Evolutionary conservation across 2,113 vertebrate genomes (phyloP), one percentile per base, ranked within the genome.

Genomic region (Potamarius usumacintae): DNA sequence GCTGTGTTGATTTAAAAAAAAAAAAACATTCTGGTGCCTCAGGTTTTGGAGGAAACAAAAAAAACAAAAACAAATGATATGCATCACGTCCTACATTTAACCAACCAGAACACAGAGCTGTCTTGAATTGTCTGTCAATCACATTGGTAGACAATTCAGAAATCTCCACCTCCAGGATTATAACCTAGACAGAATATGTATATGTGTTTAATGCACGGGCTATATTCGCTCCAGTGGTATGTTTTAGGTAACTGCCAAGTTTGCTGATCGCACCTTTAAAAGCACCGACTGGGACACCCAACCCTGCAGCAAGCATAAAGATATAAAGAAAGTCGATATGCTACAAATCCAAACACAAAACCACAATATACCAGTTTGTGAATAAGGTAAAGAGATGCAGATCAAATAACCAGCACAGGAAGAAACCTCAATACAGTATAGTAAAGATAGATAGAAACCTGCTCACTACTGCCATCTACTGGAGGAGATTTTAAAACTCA

Each of bases 391-490:
- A 58, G 17, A 20, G 25, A 50, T 27, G 9, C 17, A 86, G n/a
- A 80, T 53, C 15, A 63, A 15, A 27, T 18, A 15, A 11, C 42
- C 12, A 4, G 10, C 4, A 11, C 17, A 71, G 15, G 5, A 71
- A 17, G 34, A 74, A 72, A 48, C 48, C 22, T 52, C 10, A n/a
- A 18, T 7, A 14, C 14, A n/a, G 1, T 52, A 14, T 25, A n/a
- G 1, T 52, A 53, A 2, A 5, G 52, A 14, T 4, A 52, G 11
- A 53, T 5, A 25, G 15, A 34, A 79, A 53, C 8, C 50, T 86
- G 27, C 63, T 62, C 34, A 9, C 9, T 86, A 60, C 82, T 57
- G 48, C 85, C 88, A 80, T 34, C 88, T 63, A n/a, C 48, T 89
- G 88, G 82, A 25, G 8, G 1, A 25, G 3, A 22, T 14, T 25